Conservation (phyloP, 1,140 invertebrate species). For the Eumeta japonica region DNA sequence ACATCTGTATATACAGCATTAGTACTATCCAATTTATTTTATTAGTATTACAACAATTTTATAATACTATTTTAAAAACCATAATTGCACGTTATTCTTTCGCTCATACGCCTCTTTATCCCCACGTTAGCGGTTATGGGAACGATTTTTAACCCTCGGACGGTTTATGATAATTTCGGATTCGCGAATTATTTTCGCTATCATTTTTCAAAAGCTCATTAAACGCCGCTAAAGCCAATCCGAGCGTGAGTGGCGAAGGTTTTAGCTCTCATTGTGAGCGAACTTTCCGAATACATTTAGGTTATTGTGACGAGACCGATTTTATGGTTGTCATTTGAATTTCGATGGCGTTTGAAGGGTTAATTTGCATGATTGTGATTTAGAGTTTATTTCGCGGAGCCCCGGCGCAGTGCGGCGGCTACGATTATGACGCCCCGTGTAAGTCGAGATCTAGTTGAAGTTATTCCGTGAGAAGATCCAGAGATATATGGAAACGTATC, state of each 20-base stretch:
- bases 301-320: slow-evolving; percentile 40
- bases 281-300: slow-evolving; percentile 17
- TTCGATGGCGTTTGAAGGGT: slow-evolving; percentile 36
- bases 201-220: slow-evolving; percentile 58
- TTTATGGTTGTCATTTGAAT: slow-evolving; percentile 48
- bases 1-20: too few relatives aligned
- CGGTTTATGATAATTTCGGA: slow-evolving; percentile 46
- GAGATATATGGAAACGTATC: too few relatives aligned
- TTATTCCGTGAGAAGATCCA: too few relatives aligned
- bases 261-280: slow-evolving; percentile 20
- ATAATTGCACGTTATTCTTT: too few relatives aligned
- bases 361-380: slow-evolving; percentile 54
- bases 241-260: slow-evolving; percentile 38
- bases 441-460: too few relatives aligned
- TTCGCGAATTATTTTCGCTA: slow-evolving; percentile 45
- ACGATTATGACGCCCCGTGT: too few relatives aligned
- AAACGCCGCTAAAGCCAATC: slow-evolving; percentile 31
- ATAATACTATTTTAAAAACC: slow-evolving; percentile 1
- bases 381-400: slow-evolving; percentile 38
- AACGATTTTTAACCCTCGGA: slow-evolving; percentile 33
- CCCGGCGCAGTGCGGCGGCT: too few relatives aligned
- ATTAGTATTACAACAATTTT: too few relatives aligned
- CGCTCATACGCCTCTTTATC: too few relatives aligned
- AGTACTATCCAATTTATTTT: too few relatives aligned
- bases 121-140: slow-evolving; percentile 18